These are phyloP conservation scores for Ditylenchus dipsaci DNA, from an alignment of 1,140 invertebrate genomes.

Conservation along the genomic window DNA sequence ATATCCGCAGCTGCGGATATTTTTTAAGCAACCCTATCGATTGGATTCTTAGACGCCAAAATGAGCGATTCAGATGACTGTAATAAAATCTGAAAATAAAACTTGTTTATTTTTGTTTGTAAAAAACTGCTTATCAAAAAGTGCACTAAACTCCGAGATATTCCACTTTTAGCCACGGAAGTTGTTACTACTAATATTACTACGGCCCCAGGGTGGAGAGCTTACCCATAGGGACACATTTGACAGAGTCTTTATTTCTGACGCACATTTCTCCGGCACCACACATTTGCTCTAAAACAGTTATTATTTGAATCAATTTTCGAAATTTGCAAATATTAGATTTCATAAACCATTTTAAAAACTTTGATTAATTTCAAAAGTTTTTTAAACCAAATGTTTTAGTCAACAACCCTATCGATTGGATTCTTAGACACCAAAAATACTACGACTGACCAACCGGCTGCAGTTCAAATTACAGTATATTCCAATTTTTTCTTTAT, in stretches of 20 bases:
- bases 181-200: neutral
- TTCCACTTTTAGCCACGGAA: too few species aligned
- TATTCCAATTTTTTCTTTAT: too few species aligned
- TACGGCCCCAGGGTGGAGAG: neutral
- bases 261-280: conserved; percentile 22
- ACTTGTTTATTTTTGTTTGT: too few species aligned
- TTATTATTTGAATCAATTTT: neutral
- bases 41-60: too few species aligned
- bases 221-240: conserved; percentile 28
- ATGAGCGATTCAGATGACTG: too few species aligned
- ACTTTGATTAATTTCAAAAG: conserved; percentile 7
- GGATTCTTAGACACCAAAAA: conserved; percentile 2
- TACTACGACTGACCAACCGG: too few species aligned
- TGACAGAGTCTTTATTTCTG: conserved; percentile 9
- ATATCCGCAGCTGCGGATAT: too few species aligned
- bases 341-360: conserved; percentile 10
- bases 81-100: too few species aligned
- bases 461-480: too few species aligned
- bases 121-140: neutral
- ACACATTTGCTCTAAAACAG: conserved; percentile 27
- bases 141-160: too few species aligned
- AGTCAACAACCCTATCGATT: neutral
- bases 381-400: neutral
- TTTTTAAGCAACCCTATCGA: too few species aligned
- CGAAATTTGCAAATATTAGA: conserved; percentile 18